Evolutionary conservation across 2,888 invertebrate genomes (phyloP), one percentile per base, ranked within the genome.

Genomic region (Syritta pipiens): DNA sequence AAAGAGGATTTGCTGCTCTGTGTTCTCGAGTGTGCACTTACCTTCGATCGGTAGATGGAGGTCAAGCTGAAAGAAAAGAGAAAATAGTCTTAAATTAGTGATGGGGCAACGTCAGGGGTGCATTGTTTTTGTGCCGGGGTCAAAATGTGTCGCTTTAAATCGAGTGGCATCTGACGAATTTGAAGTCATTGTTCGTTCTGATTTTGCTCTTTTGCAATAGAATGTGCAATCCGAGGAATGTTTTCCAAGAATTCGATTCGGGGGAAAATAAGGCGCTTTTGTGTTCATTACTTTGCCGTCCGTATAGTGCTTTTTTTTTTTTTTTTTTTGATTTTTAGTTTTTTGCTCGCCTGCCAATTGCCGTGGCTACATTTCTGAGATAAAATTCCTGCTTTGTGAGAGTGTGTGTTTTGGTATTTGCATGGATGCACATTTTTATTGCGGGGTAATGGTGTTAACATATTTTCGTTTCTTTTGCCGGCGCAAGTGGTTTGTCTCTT

Each of bases 31-130:
- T 14, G 4, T 22, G 26, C 12, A 79, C 79, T 74, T 28, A 79
- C 79, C 79, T 79, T 79, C 10, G 67, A 79, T 0, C 67, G 55
- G 44, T 62, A 74, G 28, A 74, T 51, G 6, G 74, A 74, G 57
- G 74, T 79, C 74, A 79, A 55, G 32, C 79, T 79, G 79, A 35
- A 76, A 68, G 57, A 24, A 44, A 62, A 46, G 24, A 48, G 32
- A 65, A 57, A 30, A n/a, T n/a, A 49, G 6, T 44, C 51, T 10
- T 59, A 44, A 14, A 59, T 69, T 60, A 59, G 32, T 60, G n/a
- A 69, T 35, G 49, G 44, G 12, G 37, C 17, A 9, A 2, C 1
- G 37, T n/a, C n/a, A 7, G 4, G 37, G 37, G 9, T 37, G 37
- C 37, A 37, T 14, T 9, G 9, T 17, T n/a, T n/a, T n/a, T n/a